Evolutionary conservation across 2,113 vertebrate species (phyloP), one percentile per base, ranked within the genome.

Genomic region (Sinocyclocheilus maitianheensis): DNA sequence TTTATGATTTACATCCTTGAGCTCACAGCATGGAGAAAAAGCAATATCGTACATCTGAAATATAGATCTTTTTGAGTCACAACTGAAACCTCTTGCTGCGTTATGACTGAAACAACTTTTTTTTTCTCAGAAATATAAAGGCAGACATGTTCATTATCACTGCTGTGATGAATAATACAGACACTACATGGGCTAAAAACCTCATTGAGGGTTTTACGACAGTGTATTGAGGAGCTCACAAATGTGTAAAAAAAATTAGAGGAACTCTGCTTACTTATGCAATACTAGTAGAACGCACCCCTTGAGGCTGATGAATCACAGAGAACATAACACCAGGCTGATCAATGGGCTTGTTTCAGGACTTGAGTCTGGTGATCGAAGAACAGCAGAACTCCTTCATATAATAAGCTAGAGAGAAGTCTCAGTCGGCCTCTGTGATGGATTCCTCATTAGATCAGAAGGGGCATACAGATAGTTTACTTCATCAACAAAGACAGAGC

Each of bases 331-430:
- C 5, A 79, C 34, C 51, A 34, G 77, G 62, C 63, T 67, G 80
- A 82, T 69, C 80, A 82, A 82, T 82, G 80, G 40, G 40, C 43
- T 82, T 82, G 43, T 82, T 82, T 69, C 14, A 48, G 63, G 80
- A 62, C 80, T 82, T 43, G 60, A 82, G 24, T 65, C 13, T 79
- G 13, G 13, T 82, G 62, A 82, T 82, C 60, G 80, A 82, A 26
- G 43, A 82, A 24, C 14, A 69, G n/a, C 3, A 81, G 40, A 81
- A 51, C 80, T 48, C n/a, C 40, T 81, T 81, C 79, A 65, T 82
- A 60, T 79, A 79, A 60, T 79, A 79, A 79, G 77, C 77, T 55
- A 12, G 77, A 55, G 14, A 78, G 48, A 37, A 77, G 43, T 34
- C n/a, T 34, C 76, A 34, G 48, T 77, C 76, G 8, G 62, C 13